These are phyloP conservation scores for Drosophila bocqueti DNA, from an alignment of 1,140 invertebrate species.

Conservation along the genomic window DNA sequence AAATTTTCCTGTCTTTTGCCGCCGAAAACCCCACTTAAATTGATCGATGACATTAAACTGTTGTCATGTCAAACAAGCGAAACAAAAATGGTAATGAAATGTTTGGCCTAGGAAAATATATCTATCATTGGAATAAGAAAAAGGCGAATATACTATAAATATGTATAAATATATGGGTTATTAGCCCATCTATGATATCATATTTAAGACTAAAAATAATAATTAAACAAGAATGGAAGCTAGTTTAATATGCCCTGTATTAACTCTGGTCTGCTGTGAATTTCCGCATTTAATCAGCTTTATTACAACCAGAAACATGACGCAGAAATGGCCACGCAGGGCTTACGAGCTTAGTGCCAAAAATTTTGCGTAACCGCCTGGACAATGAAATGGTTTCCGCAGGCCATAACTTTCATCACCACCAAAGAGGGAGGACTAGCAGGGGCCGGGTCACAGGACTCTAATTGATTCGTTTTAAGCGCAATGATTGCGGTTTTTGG, in stretches of 20 bases:
- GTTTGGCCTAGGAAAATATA: slow-evolving; percentile 16
- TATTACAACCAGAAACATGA: slow-evolving; percentile 18
- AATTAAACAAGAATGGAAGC: too few species aligned
- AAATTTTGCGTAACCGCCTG: slow-evolving; percentile 34
- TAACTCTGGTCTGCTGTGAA: not conserved
- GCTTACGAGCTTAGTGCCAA: slow-evolving; percentile 29
- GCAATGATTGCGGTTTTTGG: slow-evolving; percentile 60
- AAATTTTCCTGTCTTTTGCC: slow-evolving; percentile 56
- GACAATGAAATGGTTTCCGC: slow-evolving; percentile 36
- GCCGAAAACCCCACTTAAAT: slow-evolving; percentile 46
- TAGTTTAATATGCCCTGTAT: not conserved
- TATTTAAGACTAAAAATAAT: not conserved
- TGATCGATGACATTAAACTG: slow-evolving; percentile 71
- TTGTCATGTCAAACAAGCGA: slow-evolving; percentile 57
- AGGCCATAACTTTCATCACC: slow-evolving; percentile 30
- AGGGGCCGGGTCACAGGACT: slow-evolving; percentile 14
- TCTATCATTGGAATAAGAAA: not conserved
- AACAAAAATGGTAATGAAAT: slow-evolving; percentile 38
- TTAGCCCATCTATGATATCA: slow-evolving; percentile 11
- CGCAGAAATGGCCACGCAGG: slow-evolving; percentile 23
- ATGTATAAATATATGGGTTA: slow-evolving; percentile 4
- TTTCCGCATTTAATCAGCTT: slow-evolving; percentile 38
- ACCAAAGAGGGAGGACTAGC: not conserved
- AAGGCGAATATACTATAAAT: not conserved
- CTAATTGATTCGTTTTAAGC: slow-evolving; percentile 66